phyloP scores from a whole-genome alignment of 2,113 vertebrate genomes.

The Anser cygnoides region DNA sequence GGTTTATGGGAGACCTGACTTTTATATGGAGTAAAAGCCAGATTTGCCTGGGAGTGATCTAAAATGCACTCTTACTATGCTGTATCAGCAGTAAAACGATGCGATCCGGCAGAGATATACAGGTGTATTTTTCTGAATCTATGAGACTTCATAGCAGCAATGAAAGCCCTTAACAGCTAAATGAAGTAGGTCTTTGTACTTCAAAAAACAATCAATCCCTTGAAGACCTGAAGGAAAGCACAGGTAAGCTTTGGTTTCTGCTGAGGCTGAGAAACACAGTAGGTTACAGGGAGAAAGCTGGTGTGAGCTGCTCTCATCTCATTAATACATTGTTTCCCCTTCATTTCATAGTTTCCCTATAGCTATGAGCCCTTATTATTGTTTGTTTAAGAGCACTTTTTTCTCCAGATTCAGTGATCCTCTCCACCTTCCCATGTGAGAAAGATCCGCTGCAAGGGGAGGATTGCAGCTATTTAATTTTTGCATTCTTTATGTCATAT shows the following conservation, averaged over 20 bases:
- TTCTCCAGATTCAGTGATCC: not conserved
- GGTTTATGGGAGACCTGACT: not conserved
- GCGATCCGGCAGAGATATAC: not conserved
- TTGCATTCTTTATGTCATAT: not conserved
- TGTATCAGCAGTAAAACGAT: not conserved
- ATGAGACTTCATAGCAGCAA: not conserved
- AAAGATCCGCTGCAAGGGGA: not conserved
- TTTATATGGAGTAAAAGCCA: not conserved
- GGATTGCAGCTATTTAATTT: not conserved
- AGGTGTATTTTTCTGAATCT: slow-evolving; percentile 1
- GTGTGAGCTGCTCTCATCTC: not conserved
- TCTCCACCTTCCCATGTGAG: not conserved
- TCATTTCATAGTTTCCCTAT: not conserved
- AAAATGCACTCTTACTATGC: not conserved
- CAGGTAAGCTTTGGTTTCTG: not conserved
- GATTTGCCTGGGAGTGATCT: not conserved
- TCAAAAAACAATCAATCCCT: not conserved
- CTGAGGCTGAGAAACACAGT: not conserved
- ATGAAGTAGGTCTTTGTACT: slow-evolving; percentile 13
- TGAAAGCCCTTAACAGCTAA: not conserved
- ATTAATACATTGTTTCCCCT: not conserved
- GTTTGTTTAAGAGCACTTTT: not conserved
- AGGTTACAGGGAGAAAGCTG: not conserved
- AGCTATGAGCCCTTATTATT: not conserved
- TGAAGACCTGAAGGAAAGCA: not conserved